These are phyloP conservation scores for Polyodon spathula DNA, from an alignment of 2,113 vertebrate species.

Conservation along the genomic window DNA sequence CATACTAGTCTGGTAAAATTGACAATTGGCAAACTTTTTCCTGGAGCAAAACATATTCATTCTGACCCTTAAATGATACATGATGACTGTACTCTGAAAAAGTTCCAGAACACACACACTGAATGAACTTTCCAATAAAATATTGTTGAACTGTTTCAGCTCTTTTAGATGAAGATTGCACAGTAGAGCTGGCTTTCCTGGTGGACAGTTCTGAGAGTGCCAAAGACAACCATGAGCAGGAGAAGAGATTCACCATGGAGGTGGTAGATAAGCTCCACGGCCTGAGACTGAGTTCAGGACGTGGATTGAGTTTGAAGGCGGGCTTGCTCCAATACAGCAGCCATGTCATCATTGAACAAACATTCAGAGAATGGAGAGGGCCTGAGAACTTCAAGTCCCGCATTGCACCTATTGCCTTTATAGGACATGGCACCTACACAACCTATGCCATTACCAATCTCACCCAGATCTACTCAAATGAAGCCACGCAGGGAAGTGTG, in stretches of 20 bases:
- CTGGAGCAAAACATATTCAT: too few relatives aligned
- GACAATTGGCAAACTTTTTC: too few relatives aligned
- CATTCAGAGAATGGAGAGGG: conserved; percentile 73
- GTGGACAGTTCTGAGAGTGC: conserved; percentile 84
- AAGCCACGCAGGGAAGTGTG: conserved; percentile 57
- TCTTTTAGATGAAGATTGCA: conserved; percentile 68
- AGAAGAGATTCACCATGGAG: conserved; percentile 71
- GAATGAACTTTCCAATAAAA: too few relatives aligned
- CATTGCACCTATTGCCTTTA: conserved; percentile 63
- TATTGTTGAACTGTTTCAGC: conserved; percentile 27
- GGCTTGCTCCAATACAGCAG: conserved; percentile 85
- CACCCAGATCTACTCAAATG: conserved; percentile 71
- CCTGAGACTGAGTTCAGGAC: conserved; percentile 59
- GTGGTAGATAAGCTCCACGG: conserved; percentile 65
- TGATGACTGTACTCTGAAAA: too few relatives aligned
- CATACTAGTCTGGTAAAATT: too few relatives aligned
- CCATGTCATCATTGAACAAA: conserved; percentile 73
- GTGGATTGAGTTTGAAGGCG: conserved; percentile 59
- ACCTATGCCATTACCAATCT: conserved; percentile 87
- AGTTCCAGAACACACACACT: too few relatives aligned
- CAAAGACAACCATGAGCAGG: conserved; percentile 72
- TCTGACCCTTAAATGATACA: too few relatives aligned
- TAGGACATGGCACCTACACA: conserved; percentile 82
- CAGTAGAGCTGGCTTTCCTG: conserved; percentile 75
- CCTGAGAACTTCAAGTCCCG: conserved; percentile 64